Evolutionary conservation across 2,797 vertebrate genomes (phyloP).

Genomic region (Carcharodon carcharias): DNA sequence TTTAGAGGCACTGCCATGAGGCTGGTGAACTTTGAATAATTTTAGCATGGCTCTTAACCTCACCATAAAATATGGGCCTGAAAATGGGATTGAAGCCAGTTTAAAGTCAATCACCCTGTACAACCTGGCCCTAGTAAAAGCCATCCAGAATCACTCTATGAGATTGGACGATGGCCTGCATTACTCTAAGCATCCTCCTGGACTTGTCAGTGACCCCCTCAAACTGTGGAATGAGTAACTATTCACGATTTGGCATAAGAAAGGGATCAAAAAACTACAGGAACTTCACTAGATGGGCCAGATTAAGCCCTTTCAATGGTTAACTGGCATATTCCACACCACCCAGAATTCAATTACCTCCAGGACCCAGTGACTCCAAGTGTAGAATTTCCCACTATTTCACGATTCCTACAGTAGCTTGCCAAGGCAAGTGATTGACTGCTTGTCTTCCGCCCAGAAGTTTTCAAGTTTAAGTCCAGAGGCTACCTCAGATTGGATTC

Average conservation of each 20-base stretch:
- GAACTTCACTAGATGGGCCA: neutral
- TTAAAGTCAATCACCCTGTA: neutral
- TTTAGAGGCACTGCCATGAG: neutral
- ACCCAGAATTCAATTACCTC: neutral
- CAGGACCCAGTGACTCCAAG: neutral
- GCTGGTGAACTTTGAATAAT: neutral
- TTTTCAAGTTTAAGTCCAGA: neutral
- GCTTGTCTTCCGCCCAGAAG: neutral
- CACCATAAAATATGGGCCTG: neutral
- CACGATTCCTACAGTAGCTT: neutral
- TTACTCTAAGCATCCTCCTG: neutral
- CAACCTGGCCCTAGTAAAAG: neutral
- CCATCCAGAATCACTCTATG: neutral
- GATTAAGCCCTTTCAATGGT: neutral
- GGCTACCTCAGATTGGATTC: neutral
- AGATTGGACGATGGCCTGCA: neutral
- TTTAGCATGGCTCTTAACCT: neutral
- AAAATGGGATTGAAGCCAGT: neutral
- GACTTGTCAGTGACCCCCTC: neutral
- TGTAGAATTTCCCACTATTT: neutral
- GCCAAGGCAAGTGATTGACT: neutral
- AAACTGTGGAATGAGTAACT: neutral
- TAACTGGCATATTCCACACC: neutral
- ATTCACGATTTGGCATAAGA: neutral
- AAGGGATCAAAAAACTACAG: neutral